Conservation (phyloP, 2,888 invertebrate species). For the Xanthorhoe designata region DNA sequence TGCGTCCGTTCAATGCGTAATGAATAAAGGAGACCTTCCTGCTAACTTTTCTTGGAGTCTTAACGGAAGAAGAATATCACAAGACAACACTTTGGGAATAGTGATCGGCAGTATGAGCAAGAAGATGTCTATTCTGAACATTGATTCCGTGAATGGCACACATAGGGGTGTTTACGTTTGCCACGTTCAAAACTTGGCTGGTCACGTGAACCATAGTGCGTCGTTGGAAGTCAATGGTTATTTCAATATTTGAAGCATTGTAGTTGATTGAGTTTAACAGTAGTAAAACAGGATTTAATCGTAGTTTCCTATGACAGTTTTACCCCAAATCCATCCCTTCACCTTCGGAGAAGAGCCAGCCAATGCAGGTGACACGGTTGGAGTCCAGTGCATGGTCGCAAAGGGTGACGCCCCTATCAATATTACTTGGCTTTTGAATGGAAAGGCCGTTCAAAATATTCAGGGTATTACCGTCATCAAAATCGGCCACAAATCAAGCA, state of each 20-base stretch:
- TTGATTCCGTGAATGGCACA: slow-evolving; percentile 88
- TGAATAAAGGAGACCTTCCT: slow-evolving; percentile 92
- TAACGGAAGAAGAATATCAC: slow-evolving; percentile 82
- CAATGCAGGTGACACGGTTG: slow-evolving; percentile 91
- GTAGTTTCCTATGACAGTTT: slow-evolving; percentile 78
- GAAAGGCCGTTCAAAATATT: slow-evolving; percentile 81
- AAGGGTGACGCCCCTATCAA: slow-evolving; percentile 93
- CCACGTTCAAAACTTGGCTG: slow-evolving; percentile 89
- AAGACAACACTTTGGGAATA: slow-evolving; percentile 84
- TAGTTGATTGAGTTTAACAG: slow-evolving; percentile 36
- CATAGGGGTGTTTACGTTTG: slow-evolving; percentile 92
- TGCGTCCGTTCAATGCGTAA: slow-evolving; percentile 90
- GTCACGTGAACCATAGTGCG: slow-evolving; percentile 88
- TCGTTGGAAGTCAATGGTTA: slow-evolving; percentile 90
- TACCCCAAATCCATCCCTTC: slow-evolving; percentile 92
- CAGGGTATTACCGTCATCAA: slow-evolving; percentile 85
- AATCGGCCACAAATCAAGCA: slow-evolving; percentile 88
- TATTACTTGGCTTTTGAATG: slow-evolving; percentile 91
- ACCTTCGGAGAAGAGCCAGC: slow-evolving; percentile 91
- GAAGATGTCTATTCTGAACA: slow-evolving; percentile 88
- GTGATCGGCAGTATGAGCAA: slow-evolving; percentile 87
- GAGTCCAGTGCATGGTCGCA: slow-evolving; percentile 90
- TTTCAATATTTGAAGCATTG: slow-evolving; percentile 47
- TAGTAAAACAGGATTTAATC: slow-evolving; percentile 24
- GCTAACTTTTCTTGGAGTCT: slow-evolving; percentile 90